A percentile compares a stretch with the other conserved stretches of the same genome.
These are phyloP conservation scores for Eonycteris spelaea DNA, from an alignment of 2,113 vertebrate genomes.

Conservation along the genomic window DNA sequence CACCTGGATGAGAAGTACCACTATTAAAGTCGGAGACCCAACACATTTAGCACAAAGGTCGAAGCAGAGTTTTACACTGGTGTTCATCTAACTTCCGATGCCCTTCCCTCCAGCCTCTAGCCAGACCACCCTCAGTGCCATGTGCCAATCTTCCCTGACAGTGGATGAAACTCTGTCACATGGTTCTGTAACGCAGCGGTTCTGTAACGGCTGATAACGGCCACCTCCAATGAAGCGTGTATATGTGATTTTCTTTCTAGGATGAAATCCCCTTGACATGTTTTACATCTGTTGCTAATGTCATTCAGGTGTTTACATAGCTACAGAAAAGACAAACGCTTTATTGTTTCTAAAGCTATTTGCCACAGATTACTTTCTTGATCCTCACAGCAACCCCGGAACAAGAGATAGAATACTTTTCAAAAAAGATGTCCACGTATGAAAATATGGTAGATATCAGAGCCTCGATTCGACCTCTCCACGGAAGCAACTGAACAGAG, in stretches of 20 bases:
- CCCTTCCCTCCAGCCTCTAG: background rate
- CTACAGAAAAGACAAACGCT: background rate
- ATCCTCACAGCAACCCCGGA: background rate
- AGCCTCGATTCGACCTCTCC: background rate
- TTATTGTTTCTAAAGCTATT: background rate
- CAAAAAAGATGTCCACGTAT: background rate
- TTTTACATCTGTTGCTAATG: background rate
- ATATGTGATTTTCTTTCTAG: background rate
- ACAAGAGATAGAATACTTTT: background rate
- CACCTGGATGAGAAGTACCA: background rate
- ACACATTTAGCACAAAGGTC: background rate
- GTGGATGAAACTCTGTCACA: background rate
- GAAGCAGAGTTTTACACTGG: background rate
- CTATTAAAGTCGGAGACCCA: background rate
- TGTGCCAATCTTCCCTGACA: background rate
- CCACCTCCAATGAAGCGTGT: background rate
- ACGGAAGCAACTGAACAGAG: background rate
- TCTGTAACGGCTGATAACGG: background rate
- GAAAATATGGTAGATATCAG: background rate
- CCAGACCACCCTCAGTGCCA: background rate
- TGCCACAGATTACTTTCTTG: background rate
- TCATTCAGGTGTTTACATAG: background rate
- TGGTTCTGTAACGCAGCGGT: background rate
- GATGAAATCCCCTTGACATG: background rate
- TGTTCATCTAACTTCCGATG: background rate